Conservation (phyloP, 2,797 vertebrate genomes). For the Champsocephalus gunnari region DNA sequence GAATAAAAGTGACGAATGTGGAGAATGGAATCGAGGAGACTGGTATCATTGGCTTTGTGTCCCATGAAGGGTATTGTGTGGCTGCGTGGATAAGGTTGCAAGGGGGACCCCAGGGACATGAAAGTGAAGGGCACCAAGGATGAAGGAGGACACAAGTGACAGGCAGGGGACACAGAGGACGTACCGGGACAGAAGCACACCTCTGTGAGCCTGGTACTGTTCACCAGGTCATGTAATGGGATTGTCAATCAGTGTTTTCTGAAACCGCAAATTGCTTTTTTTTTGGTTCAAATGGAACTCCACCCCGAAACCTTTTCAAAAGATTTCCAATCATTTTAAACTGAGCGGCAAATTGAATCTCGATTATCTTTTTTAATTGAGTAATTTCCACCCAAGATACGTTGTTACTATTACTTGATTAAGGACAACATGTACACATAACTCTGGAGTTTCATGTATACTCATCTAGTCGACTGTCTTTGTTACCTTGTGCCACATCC, state of each 20-base stretch:
- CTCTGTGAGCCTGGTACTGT: constrained; percentile 7
- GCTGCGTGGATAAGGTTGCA: constrained; percentile 74
- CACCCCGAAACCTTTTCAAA: neutral
- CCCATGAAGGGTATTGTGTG: constrained; percentile 79
- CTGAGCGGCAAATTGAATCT: neutral
- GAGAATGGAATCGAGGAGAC: constrained; percentile 69
- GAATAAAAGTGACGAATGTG: constrained; percentile 85
- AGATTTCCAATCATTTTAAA: neutral
- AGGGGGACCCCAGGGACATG: constrained; percentile 73
- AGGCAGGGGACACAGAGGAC: constrained; percentile 75
- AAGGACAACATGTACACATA: neutral
- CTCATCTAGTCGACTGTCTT: neutral
- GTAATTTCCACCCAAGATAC: neutral
- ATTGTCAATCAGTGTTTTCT: constrained; percentile 14
- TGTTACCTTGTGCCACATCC: neutral
- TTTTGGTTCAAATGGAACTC: constrained; percentile 11
- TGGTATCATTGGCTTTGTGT: constrained; percentile 78
- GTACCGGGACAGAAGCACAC: constrained; percentile 43
- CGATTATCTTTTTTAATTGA: neutral
- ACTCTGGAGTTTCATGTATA: neutral
- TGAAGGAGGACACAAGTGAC: constrained; percentile 80
- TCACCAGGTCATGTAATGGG: constrained; percentile 25
- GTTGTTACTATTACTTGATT: neutral
- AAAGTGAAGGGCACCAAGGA: constrained; percentile 75
- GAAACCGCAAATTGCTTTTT: constrained; percentile 20